phyloP scores from a whole-genome alignment of 2,113 vertebrate species.

The Puffinus mauretanicus region DNA sequence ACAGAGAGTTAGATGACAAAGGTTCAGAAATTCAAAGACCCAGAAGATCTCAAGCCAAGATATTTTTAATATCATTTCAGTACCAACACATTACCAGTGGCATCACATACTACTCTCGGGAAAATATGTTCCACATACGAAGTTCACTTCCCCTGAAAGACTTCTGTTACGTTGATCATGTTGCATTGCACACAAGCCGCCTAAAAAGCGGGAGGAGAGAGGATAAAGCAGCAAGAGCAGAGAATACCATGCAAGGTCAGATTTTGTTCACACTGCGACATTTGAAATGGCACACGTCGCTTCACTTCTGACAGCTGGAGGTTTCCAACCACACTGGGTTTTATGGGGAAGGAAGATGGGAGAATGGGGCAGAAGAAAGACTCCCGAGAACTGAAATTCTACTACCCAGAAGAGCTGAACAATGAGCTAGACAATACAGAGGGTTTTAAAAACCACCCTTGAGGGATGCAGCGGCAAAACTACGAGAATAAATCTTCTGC shows the following conservation, averaged over 20 bases:
- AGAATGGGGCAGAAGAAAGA: not conserved
- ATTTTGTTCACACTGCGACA: not conserved
- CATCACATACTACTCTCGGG: not conserved
- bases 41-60: not conserved
- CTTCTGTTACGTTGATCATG: not conserved
- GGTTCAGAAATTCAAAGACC: not conserved
- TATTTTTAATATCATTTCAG: not conserved
- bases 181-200: accelerated
- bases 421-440: not conserved
- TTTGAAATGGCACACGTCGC: not conserved
- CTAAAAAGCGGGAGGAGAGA: not conserved
- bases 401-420: not conserved
- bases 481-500: not conserved
- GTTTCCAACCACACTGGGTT: not conserved
- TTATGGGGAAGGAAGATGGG: not conserved
- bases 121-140: not conserved
- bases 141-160: not conserved
- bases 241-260: not conserved
- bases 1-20: not conserved
- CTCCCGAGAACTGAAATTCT: not conserved
- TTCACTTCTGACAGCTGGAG: not conserved
- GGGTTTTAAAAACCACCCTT: not conserved
- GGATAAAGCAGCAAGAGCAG: not conserved
- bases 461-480: not conserved
- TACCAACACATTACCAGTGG: not conserved